A percentile compares a stretch with the other conserved stretches of the same genome.
These are phyloP conservation scores for Carduelis carduelis DNA, from an alignment of 2,797 vertebrate species.

Conservation along the genomic window DNA sequence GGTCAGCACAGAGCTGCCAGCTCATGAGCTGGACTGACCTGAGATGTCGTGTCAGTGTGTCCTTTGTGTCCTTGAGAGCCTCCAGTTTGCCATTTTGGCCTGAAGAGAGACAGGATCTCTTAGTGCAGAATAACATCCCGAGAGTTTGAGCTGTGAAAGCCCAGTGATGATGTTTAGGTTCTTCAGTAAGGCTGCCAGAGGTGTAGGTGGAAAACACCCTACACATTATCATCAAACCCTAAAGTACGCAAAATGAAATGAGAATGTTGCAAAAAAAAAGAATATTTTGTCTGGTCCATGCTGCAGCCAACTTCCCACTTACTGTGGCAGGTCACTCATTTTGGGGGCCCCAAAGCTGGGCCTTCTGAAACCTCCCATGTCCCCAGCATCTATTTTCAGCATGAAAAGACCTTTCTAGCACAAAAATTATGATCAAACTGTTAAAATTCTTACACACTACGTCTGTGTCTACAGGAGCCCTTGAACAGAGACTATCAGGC, in stretches of 20 bases:
- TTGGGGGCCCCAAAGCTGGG: fast-evolving
- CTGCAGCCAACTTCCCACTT: background rate
- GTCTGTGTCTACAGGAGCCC: background rate
- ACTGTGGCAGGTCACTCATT: background rate
- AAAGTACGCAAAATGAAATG: background rate
- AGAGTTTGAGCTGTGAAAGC: background rate
- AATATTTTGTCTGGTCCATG: background rate
- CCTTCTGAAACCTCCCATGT: background rate
- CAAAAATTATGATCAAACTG: background rate
- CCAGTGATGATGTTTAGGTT: background rate
- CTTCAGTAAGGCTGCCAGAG: background rate
- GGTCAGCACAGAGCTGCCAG: background rate
- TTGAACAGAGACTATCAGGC: background rate
- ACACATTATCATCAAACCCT: background rate
- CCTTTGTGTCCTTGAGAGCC: background rate
- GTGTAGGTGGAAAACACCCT: background rate
- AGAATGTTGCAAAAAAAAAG: background rate
- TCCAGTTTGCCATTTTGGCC: fast-evolving
- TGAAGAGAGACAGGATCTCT: background rate
- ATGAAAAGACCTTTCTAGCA: background rate
- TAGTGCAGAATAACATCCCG: background rate
- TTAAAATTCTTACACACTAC: background rate
- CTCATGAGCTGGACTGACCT: background rate
- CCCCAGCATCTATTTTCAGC: background rate
- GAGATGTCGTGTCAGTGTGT: background rate